Base-by-base conservation (phyloP, 2,113 vertebrate genomes). In the Abramis brama region DNA sequence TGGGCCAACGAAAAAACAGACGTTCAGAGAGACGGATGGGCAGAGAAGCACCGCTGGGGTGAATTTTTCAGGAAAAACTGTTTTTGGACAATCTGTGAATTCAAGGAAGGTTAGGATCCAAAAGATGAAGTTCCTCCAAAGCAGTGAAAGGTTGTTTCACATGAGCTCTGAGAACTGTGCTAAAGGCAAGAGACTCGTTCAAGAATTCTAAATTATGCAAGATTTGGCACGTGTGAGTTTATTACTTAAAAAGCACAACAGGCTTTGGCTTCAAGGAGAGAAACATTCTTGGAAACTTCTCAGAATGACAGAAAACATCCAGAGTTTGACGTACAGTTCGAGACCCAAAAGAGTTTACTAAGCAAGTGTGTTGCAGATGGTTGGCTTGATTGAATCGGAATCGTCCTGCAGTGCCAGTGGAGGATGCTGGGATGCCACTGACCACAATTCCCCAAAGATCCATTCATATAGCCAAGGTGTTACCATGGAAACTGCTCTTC, bases 401-500 rank as follows among this genome's bases (percentile, higher is more conserved):
- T 47, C 8, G 15, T 55, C 55, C 27, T 86, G 60, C 47, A 33
- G 83, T 74, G 76, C 59, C 25, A 73, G 47, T 30, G 77, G 2
- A 80, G 64, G 76, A 79, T 81, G 68, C 77, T 75, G 66, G 33
- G 59, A 81, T 45, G 25, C 25, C 85, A 43, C n/a, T 36, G 77
- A 78, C 76, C 62, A 33, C 45, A 15, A 52, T 33, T 71, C 64
- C n/a, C 64, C n/a, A 70, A 57, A 71, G 62, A 68, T 79, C 70
- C 77, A 85, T 87, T 87, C 85, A 79, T n/a, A 82, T 50, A 85
- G 47, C 85, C 62, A 66, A 27, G 59, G 36, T 33, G 79, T 88
- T 86, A 47, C 89, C 77, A 62, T 82, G 59, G 89, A 82, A 90
- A 90, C 89, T 47, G 75, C 59, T 59, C 86, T 86, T 73, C 19